Evolutionary conservation across 2,797 vertebrate species (phyloP), one percentile per base, ranked within the genome.

Genomic region (Myotis daubentonii): DNA sequence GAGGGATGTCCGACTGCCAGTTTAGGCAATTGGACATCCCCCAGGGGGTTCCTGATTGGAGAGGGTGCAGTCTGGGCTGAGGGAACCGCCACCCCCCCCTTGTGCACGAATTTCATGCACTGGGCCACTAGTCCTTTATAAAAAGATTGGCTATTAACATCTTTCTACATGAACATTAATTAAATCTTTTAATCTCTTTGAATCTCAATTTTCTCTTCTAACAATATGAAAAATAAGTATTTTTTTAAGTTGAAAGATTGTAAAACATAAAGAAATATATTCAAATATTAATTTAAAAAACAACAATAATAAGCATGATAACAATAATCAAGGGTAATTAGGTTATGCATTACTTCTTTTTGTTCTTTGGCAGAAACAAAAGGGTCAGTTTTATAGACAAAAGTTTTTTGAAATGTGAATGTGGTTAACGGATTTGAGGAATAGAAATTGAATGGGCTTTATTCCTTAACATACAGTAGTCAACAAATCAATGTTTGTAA

Each of bases 241-340:
- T 87, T 89, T 89, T 80, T 25, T 72, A 78, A 38, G 47, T 66
- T 74, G 25, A 57, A 91, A 91, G 22, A 49, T 13, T 44, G 6
- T 23, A 82, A 83, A 81, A 36, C 10, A 70, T n/a, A 36, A 49
- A 68, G 22, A 36, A 83, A 66, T 51, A 71, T 3, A 36, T 55
- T 78, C 47, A 62, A 93, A 68, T 81, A 87, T 62, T 44, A 70
- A 85, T 78, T 62, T 41, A 44, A 66, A 94, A 80, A 68, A n/a
- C 1, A 60, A 91, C 25, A 81, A 74, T 74, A 78, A 68, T 19
- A 85, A 70, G 4, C 2, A 72, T 23, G 28, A 49, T 41, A 8
- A 17, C 33, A 36, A 72, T 68, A 75, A 57, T 33, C 17, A 85
- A 47, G 8, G 19, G 0, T 60, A 82, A 41, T 70, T 89, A 84